Base-by-base conservation (phyloP, 2,797 vertebrate genomes). In the Vultur gryphus region DNA sequence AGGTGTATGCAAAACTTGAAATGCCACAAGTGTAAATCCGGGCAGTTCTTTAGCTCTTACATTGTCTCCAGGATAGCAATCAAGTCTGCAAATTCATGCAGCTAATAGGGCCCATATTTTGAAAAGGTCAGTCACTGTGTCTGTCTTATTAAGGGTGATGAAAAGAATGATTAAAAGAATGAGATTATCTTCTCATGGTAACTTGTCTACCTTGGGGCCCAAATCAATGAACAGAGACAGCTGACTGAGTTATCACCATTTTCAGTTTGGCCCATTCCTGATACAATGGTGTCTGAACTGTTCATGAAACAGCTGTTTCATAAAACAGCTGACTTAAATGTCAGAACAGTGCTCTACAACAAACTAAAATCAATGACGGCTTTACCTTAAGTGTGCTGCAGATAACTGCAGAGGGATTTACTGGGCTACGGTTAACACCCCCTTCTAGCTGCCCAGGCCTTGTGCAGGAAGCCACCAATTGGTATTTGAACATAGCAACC, bases 341-440 rank as follows among this genome's bases (percentile, higher is more conserved):
- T 39, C 39, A 20, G 16, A 18, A 29, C 13, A 35, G 46, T 33
- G 31, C 51, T 84, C 31, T 52, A 44, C 31, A 61, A 29, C 10
- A n/a, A 59, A 29, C 7, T 59, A 16, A 80, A 77, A 69, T 39
- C 31, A 57, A 0, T 11, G 11, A 15, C 26, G 29, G 19, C 6
- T 82, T 84, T 75, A 31, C 10, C 10, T 54, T 62, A 49, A 35
- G 16, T 37, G 9, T 37, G 48, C 41, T 61, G 54, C 55, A 59
- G 64, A 17, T 19, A 59, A 13, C 17, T 25, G 41, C 41, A 69
- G 31, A 37, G 11, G 24, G 24, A 65, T 57, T 81, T 93, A n/a
- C 17, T 2, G 2, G 2, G 3, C 19, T n/a, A 0, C 19, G 16
- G n/a, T 43, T 66, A 62, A 44, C 16, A 49, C 2, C 2, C 6